Evolutionary conservation across 2,888 invertebrate genomes (phyloP).

Genomic region (Pogonocherus hispidulus): DNA sequence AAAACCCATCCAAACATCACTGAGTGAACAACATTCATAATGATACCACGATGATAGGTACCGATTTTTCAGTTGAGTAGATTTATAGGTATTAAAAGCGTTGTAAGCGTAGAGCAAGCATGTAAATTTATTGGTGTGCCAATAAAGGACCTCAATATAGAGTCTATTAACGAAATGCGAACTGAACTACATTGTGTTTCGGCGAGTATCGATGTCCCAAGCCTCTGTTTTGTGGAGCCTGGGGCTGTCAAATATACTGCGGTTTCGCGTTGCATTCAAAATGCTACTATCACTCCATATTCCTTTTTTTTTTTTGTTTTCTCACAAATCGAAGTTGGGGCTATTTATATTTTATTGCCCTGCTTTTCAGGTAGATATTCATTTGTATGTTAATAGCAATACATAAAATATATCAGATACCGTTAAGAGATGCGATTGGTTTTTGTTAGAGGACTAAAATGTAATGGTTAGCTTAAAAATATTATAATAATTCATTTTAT

Average conservation of each 20-base stretch:
- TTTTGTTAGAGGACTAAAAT: too few species aligned
- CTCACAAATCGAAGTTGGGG: background rate
- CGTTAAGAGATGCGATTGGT: too few species aligned
- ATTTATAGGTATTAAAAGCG: conserved; percentile 12
- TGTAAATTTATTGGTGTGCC: conserved; percentile 16
- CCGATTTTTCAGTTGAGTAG: conserved; percentile 7
- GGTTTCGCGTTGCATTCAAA: background rate
- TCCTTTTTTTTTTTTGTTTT: background rate
- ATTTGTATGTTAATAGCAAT: too few species aligned
- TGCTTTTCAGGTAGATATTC: too few species aligned
- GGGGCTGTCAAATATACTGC: conserved; percentile 17
- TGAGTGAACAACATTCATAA: background rate
- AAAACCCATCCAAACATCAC: too few species aligned
- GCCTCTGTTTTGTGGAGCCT: background rate
- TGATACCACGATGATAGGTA: background rate
- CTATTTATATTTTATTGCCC: background rate
- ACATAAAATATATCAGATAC: too few species aligned
- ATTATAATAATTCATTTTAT: too few species aligned
- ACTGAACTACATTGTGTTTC: conserved; percentile 23
- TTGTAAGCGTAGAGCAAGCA: background rate
- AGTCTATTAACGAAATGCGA: conserved; percentile 20
- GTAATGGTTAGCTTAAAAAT: too few species aligned
- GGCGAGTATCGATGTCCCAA: background rate
- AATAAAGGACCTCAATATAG: conserved; percentile 22
- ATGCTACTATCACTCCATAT: background rate